Evolutionary conservation across 2,113 vertebrate species (phyloP), one percentile per base, ranked within the genome.

Genomic region (Laticauda laticaudata): DNA sequence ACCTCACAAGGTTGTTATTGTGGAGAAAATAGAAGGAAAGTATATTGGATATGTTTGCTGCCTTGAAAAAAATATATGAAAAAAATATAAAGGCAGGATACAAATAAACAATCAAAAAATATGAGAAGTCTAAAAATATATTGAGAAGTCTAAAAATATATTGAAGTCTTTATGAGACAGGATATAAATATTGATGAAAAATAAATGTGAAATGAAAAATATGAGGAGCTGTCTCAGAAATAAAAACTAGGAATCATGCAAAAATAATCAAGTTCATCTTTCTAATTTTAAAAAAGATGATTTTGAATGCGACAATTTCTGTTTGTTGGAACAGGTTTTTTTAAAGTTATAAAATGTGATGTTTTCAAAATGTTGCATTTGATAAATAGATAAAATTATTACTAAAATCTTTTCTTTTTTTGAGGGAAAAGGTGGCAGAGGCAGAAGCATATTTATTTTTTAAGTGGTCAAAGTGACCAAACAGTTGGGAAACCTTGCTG

Each of bases 401-500:
- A 81, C 18, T 39, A 39, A 75, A 39, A 34, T 34, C 4, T n/a
- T 29, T 45, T 45, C 5, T 29, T n/a, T n/a, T 64, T 69, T 69
- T 14, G 12, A 39, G 34, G 34, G 18, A 7, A 34, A 18, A 8
- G 18, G 34, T 39, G 34, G 69, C 34, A 20, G 18, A 81, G 21
- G 34, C 15, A 81, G 6, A 81, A 21, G 23, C 34, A 20, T 1
- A 21, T 81, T 23, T 43, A 21, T 81, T 81, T 81, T 81, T 81
- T 81, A 43, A 43, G 75, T 9, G 75, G 34, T 21, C 34, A 81
- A 7, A 20, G 34, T 39, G n/a, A 81, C 18, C 34, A 81, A 81
- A 43, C 34, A 23, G 18, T 81, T 43, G 34, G 2, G 14, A 29
- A 56, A 89, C 2, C 15, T 90, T 0, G 0, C 0, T 2, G 0